Evolutionary conservation across 2,113 vertebrate genomes (phyloP).

Genomic region (Thermophis baileyi): DNA sequence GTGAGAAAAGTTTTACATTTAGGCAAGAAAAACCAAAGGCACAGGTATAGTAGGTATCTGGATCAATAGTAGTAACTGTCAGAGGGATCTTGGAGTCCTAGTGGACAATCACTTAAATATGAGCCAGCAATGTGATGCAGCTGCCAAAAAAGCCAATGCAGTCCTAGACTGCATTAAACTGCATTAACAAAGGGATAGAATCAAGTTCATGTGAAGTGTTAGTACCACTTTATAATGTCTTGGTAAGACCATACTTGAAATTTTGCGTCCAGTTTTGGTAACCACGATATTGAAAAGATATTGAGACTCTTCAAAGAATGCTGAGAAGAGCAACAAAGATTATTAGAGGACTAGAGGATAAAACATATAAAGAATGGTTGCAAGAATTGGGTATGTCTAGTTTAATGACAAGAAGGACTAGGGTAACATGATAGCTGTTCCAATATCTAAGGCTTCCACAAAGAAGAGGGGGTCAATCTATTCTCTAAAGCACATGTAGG

Average conservation of each 20-base stretch:
- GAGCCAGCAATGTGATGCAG: neutral
- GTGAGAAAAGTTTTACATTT: too few relatives aligned
- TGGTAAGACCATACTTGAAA: neutral
- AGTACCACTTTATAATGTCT: neutral
- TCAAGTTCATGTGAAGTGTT: neutral
- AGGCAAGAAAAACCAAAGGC: neutral
- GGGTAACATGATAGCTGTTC: too few relatives aligned
- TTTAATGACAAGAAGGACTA: too few relatives aligned
- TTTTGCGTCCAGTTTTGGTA: neutral
- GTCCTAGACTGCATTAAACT: neutral
- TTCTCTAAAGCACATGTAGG: too few relatives aligned
- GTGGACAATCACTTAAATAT: neutral
- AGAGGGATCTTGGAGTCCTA: neutral
- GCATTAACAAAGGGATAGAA: neutral
- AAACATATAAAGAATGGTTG: too few relatives aligned
- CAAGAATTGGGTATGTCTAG: too few relatives aligned
- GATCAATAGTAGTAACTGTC: neutral
- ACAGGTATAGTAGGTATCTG: neutral
- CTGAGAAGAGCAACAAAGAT: neutral
- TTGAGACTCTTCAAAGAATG: neutral
- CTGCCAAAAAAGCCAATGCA: neutral
- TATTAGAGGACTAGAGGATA: neutral
- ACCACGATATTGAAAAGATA: neutral
- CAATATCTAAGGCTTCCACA: too few relatives aligned
- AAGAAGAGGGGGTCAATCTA: too few relatives aligned